Conservation (phyloP, 2,888 invertebrate species). For the Pristionchus entomophagus region DNA sequence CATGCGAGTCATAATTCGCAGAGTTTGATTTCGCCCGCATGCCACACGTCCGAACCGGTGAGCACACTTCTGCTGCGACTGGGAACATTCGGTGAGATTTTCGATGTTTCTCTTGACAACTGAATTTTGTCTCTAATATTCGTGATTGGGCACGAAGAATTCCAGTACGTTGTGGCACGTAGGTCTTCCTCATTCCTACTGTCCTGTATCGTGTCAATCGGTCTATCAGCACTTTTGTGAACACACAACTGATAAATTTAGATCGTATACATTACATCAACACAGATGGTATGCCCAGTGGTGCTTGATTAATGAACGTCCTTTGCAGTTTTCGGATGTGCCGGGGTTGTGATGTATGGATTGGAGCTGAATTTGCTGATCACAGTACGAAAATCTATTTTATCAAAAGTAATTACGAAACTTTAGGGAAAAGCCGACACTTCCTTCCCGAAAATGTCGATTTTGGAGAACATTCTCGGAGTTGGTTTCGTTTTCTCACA, state of each 20-base stretch:
- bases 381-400: background rate
- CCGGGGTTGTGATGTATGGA: background rate
- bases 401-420: background rate
- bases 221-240: too few relatives aligned
- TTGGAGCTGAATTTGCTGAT: background rate
- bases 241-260: too few relatives aligned
- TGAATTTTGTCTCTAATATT: too few relatives aligned
- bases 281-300: too few relatives aligned
- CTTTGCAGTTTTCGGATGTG: slow-evolving; percentile 35
- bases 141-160: too few relatives aligned
- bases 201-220: too few relatives aligned
- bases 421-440: background rate
- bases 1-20: too few relatives aligned
- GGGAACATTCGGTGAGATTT: slow-evolving; percentile 30
- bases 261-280: too few relatives aligned
- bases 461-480: slow-evolving; percentile 1
- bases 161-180: too few relatives aligned
- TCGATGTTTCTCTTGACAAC: background rate
- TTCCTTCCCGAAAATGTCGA: background rate
- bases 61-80: slow-evolving; percentile 38
- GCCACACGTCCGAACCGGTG: background rate
- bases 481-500: background rate
- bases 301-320: background rate
- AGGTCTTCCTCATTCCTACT: background rate
- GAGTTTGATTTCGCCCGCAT: background rate